These are phyloP conservation scores for Hoplias malabaricus DNA, from an alignment of 2,113 vertebrate genomes.

Conservation along the genomic window DNA sequence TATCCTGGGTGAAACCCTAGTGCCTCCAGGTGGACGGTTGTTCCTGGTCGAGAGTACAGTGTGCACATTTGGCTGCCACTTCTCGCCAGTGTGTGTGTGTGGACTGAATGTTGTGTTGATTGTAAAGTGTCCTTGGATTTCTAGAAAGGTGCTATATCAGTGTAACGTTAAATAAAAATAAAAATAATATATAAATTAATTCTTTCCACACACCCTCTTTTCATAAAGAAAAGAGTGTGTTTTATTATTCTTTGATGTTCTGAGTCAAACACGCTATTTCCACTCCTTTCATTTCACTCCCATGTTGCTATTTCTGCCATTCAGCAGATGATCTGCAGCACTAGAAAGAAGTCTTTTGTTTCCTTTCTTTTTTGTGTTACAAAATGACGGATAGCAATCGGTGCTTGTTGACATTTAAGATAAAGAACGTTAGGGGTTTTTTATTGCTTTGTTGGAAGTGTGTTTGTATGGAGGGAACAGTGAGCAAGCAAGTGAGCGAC, in stretches of 20 bases:
- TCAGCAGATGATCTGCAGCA: conserved; percentile 6
- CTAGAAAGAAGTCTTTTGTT: background rate
- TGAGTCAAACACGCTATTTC: background rate
- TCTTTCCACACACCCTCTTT: too few species aligned
- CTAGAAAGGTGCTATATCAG: too few species aligned
- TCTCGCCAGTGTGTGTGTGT: too few species aligned
- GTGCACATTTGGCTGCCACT: too few species aligned
- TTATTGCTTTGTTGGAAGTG: background rate
- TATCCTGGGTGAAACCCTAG: too few species aligned
- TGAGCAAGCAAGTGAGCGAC: conserved; percentile 1
- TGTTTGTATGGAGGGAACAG: background rate
- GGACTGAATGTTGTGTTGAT: too few species aligned
- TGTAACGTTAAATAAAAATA: too few species aligned
- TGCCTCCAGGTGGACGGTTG: too few species aligned
- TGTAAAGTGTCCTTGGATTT: too few species aligned
- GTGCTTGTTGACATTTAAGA: background rate
- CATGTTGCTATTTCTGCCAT: background rate
- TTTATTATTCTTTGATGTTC: background rate
- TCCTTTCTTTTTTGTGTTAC: background rate
- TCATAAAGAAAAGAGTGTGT: too few species aligned
- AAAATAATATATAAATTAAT: too few species aligned
- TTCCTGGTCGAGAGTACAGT: too few species aligned
- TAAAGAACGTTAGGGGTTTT: background rate
- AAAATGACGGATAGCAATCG: background rate
- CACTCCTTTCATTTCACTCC: background rate